phyloP scores from a whole-genome alignment of 1,140 invertebrate genomes.

The Anastatus disparis region DNA sequence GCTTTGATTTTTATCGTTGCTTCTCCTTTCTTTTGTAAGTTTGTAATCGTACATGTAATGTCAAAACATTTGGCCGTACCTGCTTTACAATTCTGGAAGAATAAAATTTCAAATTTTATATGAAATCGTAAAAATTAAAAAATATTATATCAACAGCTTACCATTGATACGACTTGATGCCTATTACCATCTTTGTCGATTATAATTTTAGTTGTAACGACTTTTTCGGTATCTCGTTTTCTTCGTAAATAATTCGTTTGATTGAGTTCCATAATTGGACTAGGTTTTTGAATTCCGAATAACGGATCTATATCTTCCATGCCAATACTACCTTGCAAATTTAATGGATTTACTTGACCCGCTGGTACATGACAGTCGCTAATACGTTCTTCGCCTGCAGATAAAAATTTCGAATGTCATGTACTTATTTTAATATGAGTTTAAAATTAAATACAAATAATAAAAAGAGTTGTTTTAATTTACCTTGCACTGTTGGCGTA shows the following conservation, averaged over 20 bases:
- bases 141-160: constrained; percentile 57
- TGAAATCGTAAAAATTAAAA: constrained; percentile 33
- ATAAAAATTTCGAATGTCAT: no score
- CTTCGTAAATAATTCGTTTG: constrained; percentile 61
- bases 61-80: constrained; percentile 87
- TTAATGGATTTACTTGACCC: constrained; percentile 76
- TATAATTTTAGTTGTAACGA: constrained; percentile 77
- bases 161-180: constrained; percentile 81
- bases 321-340: constrained; percentile 69
- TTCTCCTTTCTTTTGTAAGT: constrained; percentile 77
- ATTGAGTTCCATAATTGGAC: constrained; percentile 46
- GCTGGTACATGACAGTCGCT: constrained; percentile 73
- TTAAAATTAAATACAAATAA: no score
- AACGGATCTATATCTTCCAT: constrained; percentile 63
- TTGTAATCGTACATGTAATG: constrained; percentile 83
- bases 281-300: constrained; percentile 43
- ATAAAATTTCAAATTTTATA: constrained; percentile 29
- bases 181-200: constrained; percentile 77
- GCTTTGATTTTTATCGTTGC: constrained; percentile 83
- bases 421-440: no score
- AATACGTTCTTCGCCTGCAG: constrained; percentile 57
- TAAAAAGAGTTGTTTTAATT: no score
- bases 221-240: constrained; percentile 77
- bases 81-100: constrained; percentile 79
- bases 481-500: constrained; percentile 78